Evolutionary conservation across 2,797 vertebrate species (phyloP).

Genomic region (Myotis myotis): DNA sequence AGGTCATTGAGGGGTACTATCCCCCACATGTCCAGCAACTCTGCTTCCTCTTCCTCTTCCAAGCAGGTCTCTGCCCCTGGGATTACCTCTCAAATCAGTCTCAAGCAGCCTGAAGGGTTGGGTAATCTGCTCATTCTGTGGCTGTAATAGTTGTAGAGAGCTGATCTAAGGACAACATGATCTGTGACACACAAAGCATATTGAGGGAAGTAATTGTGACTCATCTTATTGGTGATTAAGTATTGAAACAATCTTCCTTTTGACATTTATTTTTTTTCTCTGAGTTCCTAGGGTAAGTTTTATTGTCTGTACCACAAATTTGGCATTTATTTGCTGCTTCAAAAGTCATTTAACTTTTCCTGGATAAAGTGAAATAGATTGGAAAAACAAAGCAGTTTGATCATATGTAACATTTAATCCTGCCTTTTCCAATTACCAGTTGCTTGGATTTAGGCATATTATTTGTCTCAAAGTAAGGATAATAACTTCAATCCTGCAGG

Average conservation of each 20-base stretch:
- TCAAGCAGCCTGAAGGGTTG: not conserved
- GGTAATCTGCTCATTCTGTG: not conserved
- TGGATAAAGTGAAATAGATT: not conserved
- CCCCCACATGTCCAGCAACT: not conserved
- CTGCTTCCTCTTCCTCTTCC: not conserved
- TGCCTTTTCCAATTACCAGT: not conserved
- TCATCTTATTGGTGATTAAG: conserved; percentile 27
- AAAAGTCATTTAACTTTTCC: conserved; percentile 26
- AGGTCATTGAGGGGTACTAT: not conserved
- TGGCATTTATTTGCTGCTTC: not conserved
- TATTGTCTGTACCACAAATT: not conserved
- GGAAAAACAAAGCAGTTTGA: not conserved
- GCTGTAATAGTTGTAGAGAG: not conserved
- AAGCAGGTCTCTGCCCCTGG: not conserved
- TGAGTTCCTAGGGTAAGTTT: conserved; percentile 20
- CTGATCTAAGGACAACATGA: not conserved
- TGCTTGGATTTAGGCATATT: conserved; percentile 2
- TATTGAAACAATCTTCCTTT: conserved; percentile 9
- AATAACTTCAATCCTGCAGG: not conserved
- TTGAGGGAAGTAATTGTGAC: conserved; percentile 42
- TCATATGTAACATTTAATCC: not conserved
- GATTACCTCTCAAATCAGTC: not conserved
- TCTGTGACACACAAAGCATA: not conserved
- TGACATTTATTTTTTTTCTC: conserved; percentile 27
- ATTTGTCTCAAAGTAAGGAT: not conserved